These are phyloP conservation scores for Eulemur rubriventer DNA, from an alignment of 2,797 vertebrate genomes.

Conservation along the genomic window DNA sequence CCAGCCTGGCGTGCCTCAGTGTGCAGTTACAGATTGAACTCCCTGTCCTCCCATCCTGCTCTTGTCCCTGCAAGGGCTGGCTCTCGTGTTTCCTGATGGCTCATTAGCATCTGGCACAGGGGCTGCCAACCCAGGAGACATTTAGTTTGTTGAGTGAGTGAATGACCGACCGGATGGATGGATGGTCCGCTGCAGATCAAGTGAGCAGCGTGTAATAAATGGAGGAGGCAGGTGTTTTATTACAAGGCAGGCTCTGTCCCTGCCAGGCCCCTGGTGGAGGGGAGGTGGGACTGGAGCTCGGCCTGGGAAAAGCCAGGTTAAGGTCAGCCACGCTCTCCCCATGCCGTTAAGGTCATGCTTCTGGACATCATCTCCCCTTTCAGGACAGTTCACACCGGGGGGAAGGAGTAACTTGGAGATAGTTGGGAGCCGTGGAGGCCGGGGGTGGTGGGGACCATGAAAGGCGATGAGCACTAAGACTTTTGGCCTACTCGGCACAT, in stretches of 20 bases:
- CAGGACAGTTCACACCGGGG: neutral
- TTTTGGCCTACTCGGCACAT: accelerated
- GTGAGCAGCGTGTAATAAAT: neutral
- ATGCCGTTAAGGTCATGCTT: neutral
- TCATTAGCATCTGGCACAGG: neutral
- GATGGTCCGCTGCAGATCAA: neutral
- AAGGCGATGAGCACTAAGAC: neutral
- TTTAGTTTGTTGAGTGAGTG: neutral
- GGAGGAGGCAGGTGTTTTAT: neutral
- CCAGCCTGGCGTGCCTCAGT: accelerated
- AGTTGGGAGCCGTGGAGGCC: neutral
- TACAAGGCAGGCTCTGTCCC: neutral
- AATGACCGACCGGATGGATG: neutral
- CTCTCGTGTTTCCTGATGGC: neutral
- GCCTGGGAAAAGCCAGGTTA: neutral
- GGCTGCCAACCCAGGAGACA: neutral
- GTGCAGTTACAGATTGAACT: accelerated
- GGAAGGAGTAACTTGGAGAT: neutral
- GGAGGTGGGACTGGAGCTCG: neutral
- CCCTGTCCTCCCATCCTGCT: neutral
- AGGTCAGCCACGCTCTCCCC: accelerated
- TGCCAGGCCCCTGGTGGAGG: too few relatives aligned
- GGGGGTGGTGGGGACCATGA: accelerated
- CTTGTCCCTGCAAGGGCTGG: neutral
- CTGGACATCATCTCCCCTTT: neutral